Base-by-base conservation (phyloP, 2,888 invertebrate species). In the Escarpia spicata region DNA sequence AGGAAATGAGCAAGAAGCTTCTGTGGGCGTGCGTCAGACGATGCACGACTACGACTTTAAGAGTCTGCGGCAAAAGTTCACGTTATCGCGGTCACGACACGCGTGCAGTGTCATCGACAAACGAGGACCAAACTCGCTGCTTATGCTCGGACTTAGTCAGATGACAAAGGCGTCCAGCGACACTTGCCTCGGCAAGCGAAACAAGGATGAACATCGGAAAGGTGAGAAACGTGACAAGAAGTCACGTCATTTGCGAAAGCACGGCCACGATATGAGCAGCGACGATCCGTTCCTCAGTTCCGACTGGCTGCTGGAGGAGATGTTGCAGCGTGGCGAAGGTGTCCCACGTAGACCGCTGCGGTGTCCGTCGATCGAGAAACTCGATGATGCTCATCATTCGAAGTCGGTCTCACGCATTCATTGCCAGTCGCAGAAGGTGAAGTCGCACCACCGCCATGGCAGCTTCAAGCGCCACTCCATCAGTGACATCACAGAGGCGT, bases 131-230 rank as follows among this genome's bases (percentile, higher is more conserved):
- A 75, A 75, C 75, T 75, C 75, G n/a, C 75, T 75, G 75, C 75
- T 75, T 3, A 75, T 26, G 75, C 75, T 75, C 4, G 75, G 75
- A 26, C 75, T 75, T 26, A 75, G 75, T 75, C 75, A 75, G 75
- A 91, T 91, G 91, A 43, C 43, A 37, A 91, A 91, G 31, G 91
- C 91, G 15, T 91, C 91, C 43, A 91, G 91, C 26, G 91, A 91
- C 91, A 43, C 91, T 12, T 91, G 91, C 37, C 91, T 91, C 37
- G 91, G 75, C 26, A 75, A 75, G 75, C 75, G 75, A 4, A 75
- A 75, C n/a, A 75, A 75, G 75, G 75, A 75, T 4, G 75, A 75
- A 4, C 19, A 75, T 26, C 26, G 75, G 75, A 75, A 75, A 26
- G 75, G 19, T 4, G 75, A 75, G 19, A 75, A 75, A 26, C 75